A percentile compares a stretch with the other conserved stretches of the same genome.
These are phyloP conservation scores for Brachionus sp. DNA, from an alignment of 1,140 invertebrate genomes.

Conservation along the genomic window DNA sequence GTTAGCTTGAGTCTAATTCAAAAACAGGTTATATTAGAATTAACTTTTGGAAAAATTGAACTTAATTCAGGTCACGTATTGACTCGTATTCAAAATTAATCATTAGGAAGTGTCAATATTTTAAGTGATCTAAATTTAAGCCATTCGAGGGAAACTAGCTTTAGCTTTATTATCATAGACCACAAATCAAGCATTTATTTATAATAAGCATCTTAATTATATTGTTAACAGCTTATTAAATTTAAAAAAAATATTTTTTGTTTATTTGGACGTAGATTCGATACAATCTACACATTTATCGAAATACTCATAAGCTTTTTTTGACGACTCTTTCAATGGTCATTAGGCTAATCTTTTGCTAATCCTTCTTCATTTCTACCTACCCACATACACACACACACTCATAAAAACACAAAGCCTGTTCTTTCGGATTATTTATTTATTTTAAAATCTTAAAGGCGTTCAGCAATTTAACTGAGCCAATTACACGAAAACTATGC, in stretches of 20 bases:
- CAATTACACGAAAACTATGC: conserved; percentile 84
- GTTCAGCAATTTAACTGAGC: conserved; percentile 63
- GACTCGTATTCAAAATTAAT: background rate
- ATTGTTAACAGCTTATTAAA: background rate
- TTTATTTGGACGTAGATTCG: background rate
- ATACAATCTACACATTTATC: background rate
- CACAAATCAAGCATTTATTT: conserved; percentile 1
- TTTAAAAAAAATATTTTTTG: conserved; percentile 1
- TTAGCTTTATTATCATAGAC: background rate
- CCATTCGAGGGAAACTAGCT: background rate
- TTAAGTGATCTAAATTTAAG: conserved; percentile 11
- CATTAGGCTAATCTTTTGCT: conserved; percentile 28
- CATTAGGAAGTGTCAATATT: background rate
- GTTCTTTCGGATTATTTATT: background rate
- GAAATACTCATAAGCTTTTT: background rate
- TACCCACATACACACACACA: background rate
- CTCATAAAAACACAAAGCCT: background rate
- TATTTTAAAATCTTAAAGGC: conserved; percentile 51
- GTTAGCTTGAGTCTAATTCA: too few species aligned
- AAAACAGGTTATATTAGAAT: background rate
- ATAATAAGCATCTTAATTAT: background rate
- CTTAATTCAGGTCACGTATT: background rate
- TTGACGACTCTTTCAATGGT: background rate
- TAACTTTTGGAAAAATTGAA: background rate
- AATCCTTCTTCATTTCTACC: background rate